Base-by-base conservation (phyloP, 2,888 invertebrate genomes). In the Busseola fusca region DNA sequence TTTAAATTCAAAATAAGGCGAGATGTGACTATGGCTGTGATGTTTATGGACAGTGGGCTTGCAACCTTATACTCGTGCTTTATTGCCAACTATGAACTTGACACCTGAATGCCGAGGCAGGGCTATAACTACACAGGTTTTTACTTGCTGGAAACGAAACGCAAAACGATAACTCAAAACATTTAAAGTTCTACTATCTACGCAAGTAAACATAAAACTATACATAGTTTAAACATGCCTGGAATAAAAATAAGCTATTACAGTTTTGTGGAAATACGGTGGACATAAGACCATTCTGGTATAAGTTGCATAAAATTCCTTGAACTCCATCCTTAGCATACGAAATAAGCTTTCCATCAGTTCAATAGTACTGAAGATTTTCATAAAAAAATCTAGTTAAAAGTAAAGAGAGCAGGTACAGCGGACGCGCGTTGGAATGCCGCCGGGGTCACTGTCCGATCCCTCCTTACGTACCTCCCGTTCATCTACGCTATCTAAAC, bases 401-500 rank as follows among this genome's bases (percentile, higher is more conserved):
- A 91, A 90, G 92, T 93, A 94, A 94, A 90, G 93, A 94, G 94
- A 93, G 93, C 94, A 93, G 92, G 94, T 92, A 92, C 89, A 84
- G 83, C 87, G 90, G 84, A 84, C 87, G 90, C 90, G 91, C 90
- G 89, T 89, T 90, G 95, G 95, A 95, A 95, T 95, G 94, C 92
- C 86, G 89, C 87, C 83, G 86, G 90, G 95, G 95, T 95, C 95
- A 94, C 84, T 93, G 95, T 83, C 93, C 95, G 91, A 89, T 88
- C 93, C 89, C 92, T 89, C 88, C 87, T 88, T 88, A 89, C 84
- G 85, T 76, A 87, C 85, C 69, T 83, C 69, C 87, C 84, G 76
- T 84, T 87, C 88, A 91, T 91, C 92, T 91, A 89, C 84, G 85
- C 91, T 84, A 92, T 93, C 93, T 91, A 91, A 93, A 90, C 91